Evolutionary conservation across 1,140 invertebrate species (phyloP).

Genomic region (Meloidogyne chitwoodi): DNA sequence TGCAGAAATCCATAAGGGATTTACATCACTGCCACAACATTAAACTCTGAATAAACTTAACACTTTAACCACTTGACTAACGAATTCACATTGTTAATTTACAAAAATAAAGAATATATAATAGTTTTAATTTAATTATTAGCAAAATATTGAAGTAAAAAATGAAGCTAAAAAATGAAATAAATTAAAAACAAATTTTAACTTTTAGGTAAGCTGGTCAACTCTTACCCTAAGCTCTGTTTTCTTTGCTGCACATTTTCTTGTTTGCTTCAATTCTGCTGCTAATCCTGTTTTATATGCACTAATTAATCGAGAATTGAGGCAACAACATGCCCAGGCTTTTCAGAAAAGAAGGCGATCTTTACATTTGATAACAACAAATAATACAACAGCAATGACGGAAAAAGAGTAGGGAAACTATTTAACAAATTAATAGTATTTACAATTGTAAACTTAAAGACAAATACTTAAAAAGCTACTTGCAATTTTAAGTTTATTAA

Average conservation of each 20-base stretch:
- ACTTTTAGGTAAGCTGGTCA: constrained; percentile 39
- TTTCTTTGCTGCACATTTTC: constrained; percentile 56
- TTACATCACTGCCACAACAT: constrained; percentile 5
- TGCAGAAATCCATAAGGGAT: neutral
- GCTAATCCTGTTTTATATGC: constrained; percentile 59
- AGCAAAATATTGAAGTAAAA: neutral
- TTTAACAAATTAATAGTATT: neutral
- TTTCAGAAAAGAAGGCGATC: constrained; percentile 25
- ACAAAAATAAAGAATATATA: neutral
- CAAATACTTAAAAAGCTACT: too few species aligned
- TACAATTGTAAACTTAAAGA: too few species aligned
- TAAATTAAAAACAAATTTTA: too few species aligned
- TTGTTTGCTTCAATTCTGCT: constrained; percentile 59
- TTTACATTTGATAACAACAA: constrained; percentile 20
- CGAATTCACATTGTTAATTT: neutral
- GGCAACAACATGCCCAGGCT: constrained; percentile 48
- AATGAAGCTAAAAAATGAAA: too few species aligned
- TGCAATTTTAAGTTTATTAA: too few species aligned
- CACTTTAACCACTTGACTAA: neutral
- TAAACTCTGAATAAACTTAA: neutral
- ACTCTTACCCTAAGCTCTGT: constrained; percentile 49
- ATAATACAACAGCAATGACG: constrained; percentile 25
- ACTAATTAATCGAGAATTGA: constrained; percentile 55
- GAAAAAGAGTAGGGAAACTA: constrained; percentile 23
- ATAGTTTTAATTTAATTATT: too few species aligned